These are phyloP conservation scores for Sesia apiformis DNA, from an alignment of 2,888 invertebrate species.

Conservation along the genomic window DNA sequence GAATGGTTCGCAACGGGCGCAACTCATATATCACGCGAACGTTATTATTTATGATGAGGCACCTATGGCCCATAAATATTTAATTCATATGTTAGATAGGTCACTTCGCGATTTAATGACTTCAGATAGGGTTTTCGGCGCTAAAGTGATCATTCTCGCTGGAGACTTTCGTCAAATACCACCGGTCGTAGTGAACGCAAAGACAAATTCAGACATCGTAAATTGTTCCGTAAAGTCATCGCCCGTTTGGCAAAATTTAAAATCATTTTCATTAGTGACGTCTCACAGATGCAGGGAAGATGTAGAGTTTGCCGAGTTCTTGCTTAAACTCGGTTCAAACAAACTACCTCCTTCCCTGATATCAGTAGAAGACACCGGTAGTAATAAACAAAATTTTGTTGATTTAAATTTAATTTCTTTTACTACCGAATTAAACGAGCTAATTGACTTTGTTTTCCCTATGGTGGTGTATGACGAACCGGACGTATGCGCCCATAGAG, in stretches of 20 bases:
- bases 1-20: not conserved
- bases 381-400: not conserved
- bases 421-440: not conserved
- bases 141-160: conserved; percentile 9
- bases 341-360: not conserved
- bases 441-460: conserved; percentile 1
- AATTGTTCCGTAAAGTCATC: conserved; percentile 2
- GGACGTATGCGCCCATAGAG: not conserved
- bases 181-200: conserved; percentile 4
- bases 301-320: not conserved
- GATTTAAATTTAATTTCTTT: not conserved
- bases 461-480: not conserved
- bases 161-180: conserved; percentile 11
- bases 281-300: conserved; percentile 2
- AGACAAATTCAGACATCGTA: conserved; percentile 2
- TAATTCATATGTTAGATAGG: conserved; percentile 4
- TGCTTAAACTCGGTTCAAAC: not conserved
- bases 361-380: not conserved
- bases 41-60: conserved; percentile 6
- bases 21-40: conserved; percentile 1
- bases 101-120: conserved; percentile 4
- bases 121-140: conserved; percentile 7
- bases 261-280: conserved; percentile 4
- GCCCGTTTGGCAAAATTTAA: conserved; percentile 3
- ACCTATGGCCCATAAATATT: conserved; percentile 6